phyloP scores from a whole-genome alignment of 2,888 invertebrate genomes.

The Spodoptera picta region DNA sequence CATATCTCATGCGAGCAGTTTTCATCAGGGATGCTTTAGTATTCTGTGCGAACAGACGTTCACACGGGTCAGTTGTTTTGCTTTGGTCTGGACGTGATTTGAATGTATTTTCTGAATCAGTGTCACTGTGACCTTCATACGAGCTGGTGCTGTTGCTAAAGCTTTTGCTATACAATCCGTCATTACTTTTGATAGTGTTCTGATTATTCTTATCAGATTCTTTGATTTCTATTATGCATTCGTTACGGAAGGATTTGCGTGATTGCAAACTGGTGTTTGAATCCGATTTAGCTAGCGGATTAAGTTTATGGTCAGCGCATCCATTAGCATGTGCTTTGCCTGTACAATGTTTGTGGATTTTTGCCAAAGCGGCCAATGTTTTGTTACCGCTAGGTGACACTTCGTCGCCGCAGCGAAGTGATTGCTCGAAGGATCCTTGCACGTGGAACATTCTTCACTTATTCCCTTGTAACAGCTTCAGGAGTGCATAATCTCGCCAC shows the following conservation, averaged over 20 bases:
- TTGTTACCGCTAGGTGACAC: conserved; percentile 84
- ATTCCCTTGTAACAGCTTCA: conserved; percentile 65
- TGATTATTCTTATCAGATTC: conserved; percentile 75
- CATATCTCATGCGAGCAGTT: conserved; percentile 89
- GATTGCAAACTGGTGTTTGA: conserved; percentile 84
- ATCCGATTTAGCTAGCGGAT: conserved; percentile 82
- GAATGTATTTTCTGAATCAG: conserved; percentile 89
- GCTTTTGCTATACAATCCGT: conserved; percentile 79
- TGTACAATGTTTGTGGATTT: conserved; percentile 92
- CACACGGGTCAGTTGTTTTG: conserved; percentile 80
- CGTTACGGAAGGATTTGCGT: conserved; percentile 78
- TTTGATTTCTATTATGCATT: conserved; percentile 83
- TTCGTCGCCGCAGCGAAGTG: conserved; percentile 87
- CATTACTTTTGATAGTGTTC: conserved; percentile 68
- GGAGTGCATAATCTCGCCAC: conserved; percentile 65
- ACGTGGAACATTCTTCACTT: conserved; percentile 85
- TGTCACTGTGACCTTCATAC: conserved; percentile 91
- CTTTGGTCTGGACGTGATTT: conserved; percentile 74
- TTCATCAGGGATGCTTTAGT: conserved; percentile 90
- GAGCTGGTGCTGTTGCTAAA: conserved; percentile 90
- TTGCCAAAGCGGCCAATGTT: conserved; percentile 86
- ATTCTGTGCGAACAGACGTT: conserved; percentile 87
- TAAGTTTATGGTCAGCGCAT: conserved; percentile 86
- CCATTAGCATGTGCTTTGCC: conserved; percentile 94
- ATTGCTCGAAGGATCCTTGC: conserved; percentile 89